These are phyloP conservation scores for Lochmaea capreae DNA, from an alignment of 2,888 invertebrate genomes.

Conservation along the genomic window DNA sequence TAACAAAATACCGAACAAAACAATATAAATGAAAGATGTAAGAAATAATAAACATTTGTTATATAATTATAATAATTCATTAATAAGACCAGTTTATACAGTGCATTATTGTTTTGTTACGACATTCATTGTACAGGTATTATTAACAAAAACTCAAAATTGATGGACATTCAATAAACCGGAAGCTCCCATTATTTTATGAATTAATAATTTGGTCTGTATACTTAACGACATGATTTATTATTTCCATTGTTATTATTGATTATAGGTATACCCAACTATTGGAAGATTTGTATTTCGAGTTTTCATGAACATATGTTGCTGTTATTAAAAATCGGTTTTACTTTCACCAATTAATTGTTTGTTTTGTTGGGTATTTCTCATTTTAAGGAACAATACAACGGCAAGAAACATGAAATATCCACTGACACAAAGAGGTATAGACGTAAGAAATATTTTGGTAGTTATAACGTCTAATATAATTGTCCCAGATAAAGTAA, in stretches of 20 bases:
- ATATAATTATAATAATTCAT: too few species aligned
- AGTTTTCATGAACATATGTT: constrained; percentile 23
- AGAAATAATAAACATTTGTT: too few species aligned
- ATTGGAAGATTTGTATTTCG: constrained; percentile 23
- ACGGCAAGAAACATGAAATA: too few species aligned
- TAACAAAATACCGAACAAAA: too few species aligned
- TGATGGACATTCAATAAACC: constrained; percentile 34
- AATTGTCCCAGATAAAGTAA: too few species aligned
- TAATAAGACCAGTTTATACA: too few species aligned
- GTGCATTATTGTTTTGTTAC: background rate
- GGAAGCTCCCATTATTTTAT: constrained; percentile 31
- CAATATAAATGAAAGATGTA: too few species aligned
- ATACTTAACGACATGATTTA: constrained; percentile 24
- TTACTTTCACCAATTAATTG: constrained; percentile 24
- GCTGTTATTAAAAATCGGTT: constrained; percentile 7
- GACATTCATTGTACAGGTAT: background rate
- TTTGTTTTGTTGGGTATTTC: constrained; percentile 1
- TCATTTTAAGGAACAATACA: background rate
- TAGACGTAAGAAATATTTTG: too few species aligned
- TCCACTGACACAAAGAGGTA: too few species aligned
- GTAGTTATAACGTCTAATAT: too few species aligned
- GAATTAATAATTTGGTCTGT: constrained; percentile 27
- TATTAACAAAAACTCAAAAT: constrained; percentile 20
- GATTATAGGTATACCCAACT: constrained; percentile 28
- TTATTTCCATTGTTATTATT: constrained; percentile 30